These are phyloP conservation scores for Xylota segnis DNA, from an alignment of 2,888 invertebrate genomes.

Conservation along the genomic window DNA sequence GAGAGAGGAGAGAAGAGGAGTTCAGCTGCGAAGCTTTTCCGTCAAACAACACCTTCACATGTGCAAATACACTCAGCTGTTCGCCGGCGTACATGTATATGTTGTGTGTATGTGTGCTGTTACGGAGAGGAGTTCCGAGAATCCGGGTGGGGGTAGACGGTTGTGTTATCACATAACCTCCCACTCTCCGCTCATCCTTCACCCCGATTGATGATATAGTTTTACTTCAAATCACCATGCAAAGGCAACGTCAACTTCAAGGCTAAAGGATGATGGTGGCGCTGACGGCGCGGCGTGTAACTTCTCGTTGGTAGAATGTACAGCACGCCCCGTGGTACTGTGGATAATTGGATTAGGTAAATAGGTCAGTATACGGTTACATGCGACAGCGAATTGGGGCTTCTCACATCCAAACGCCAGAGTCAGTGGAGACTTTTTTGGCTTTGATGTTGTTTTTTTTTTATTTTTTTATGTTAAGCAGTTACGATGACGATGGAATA, in stretches of 20 bases:
- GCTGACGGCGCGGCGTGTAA: slow-evolving; percentile 10
- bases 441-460: slow-evolving; percentile 27
- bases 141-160: slow-evolving; percentile 15
- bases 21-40: slow-evolving; percentile 6
- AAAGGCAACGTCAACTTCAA: slow-evolving; percentile 61
- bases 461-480: neutral
- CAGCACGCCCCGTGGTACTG: neutral
- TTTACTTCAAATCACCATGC: slow-evolving; percentile 52
- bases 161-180: slow-evolving; percentile 13
- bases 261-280: slow-evolving; percentile 65
- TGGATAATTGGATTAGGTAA: slow-evolving; percentile 73
- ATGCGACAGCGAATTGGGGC: slow-evolving; percentile 53
- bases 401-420: slow-evolving; percentile 46
- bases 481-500: slow-evolving; percentile 16
- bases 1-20: slow-evolving; percentile 1
- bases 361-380: slow-evolving; percentile 69
- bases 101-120: neutral
- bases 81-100: too few species aligned
- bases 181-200: neutral
- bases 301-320: slow-evolving; percentile 9
- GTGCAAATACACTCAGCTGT: slow-evolving; percentile 15
- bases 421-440: slow-evolving; percentile 54
- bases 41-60: neutral
- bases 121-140: slow-evolving; percentile 15
- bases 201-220: slow-evolving; percentile 24